A percentile compares a stretch with the other conserved stretches of the same genome.
These are phyloP conservation scores for Holothuria glaberrima DNA, from an alignment of 35 echinoderm and acorn worm species.

Conservation along the genomic window DNA sequence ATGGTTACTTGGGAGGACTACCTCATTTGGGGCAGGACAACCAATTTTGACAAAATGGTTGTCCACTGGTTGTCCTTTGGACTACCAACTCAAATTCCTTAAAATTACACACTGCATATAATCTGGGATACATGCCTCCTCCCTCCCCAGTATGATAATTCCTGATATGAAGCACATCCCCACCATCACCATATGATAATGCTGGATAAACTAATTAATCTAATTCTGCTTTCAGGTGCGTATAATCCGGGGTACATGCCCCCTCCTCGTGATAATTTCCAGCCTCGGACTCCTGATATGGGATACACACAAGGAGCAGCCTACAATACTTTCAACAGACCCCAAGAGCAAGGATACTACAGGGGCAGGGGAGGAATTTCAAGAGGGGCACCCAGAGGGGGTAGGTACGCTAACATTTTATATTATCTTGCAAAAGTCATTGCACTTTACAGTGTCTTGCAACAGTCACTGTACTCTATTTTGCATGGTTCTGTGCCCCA, in stretches of 20 bases:
- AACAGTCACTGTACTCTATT: neutral
- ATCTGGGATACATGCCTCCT: too few relatives aligned
- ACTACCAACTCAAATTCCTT: too few relatives aligned
- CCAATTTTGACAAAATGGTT: too few relatives aligned
- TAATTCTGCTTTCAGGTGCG: neutral
- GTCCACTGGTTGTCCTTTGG: too few relatives aligned
- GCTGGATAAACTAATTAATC: neutral
- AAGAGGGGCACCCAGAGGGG: slow-evolving; percentile 61
- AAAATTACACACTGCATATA: too few relatives aligned
- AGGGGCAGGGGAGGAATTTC: slow-evolving; percentile 32
- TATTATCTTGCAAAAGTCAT: neutral
- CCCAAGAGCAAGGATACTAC: slow-evolving; percentile 57
- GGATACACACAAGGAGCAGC: slow-evolving; percentile 28
- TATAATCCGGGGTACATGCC: slow-evolving; percentile 48
- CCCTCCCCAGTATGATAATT: too few relatives aligned
- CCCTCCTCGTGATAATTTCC: slow-evolving; percentile 60
- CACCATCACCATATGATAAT: neutral
- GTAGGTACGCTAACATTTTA: slow-evolving; percentile 49
- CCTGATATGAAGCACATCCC: too few relatives aligned
- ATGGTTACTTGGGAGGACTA: too few relatives aligned
- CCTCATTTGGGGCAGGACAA: too few relatives aligned
- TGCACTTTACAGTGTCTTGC: neutral
- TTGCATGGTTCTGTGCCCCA: neutral
- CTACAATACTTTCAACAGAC: slow-evolving; percentile 59
- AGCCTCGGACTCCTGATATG: slow-evolving; percentile 58